Base-by-base conservation (phyloP, 2,797 vertebrate species). In the Ficedula albicollis region DNA sequence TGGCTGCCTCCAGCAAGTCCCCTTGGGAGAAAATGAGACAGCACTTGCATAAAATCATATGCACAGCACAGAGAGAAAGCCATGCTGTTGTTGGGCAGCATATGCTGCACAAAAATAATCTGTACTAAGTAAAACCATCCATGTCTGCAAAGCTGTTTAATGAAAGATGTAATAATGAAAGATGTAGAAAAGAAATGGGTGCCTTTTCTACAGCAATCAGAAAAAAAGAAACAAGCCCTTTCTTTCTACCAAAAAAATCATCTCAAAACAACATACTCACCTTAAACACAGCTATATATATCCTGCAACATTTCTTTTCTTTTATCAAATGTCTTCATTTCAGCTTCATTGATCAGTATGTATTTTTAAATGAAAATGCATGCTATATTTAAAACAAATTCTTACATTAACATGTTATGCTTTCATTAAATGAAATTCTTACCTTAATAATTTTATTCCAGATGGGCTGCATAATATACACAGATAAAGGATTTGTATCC, bases 401-500 rank as follows among this genome's bases (percentile, higher is more conserved):
- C 10, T 91, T 59, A 27, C 8, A 86, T 39, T 49, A 64, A 67
- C 2, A 59, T 36, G 25, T 32, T 15, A 22, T 13, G 20, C 32
- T 84, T 84, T 63, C 43, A 73, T 63, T 55, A 41, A 80, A 63
- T 41, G 41, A 75, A 67, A 87, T 36, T 64, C 97, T 96, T 95
- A 98, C 97, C 97, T 98, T 96, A 74, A 97, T 96, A 81, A 98
- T 95, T 96, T 91, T 93, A 74, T 98, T 95, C 97, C 97, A 98
- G 80, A 97, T 89, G 68, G 97, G 97, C 32, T 98, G 98, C 97
- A 98, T 97, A 91, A 98, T 64, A 84, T 98, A 97, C 73, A 98
- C 93, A 55, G 97, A 98, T 87, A 97, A 93, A 69, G 97, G 97
- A 82, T 97, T 98, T 95, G 97, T 98, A 91, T 98, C 98, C 94